phyloP scores from a whole-genome alignment of 2,797 vertebrate genomes.

The Lepus oiostolus region DNA sequence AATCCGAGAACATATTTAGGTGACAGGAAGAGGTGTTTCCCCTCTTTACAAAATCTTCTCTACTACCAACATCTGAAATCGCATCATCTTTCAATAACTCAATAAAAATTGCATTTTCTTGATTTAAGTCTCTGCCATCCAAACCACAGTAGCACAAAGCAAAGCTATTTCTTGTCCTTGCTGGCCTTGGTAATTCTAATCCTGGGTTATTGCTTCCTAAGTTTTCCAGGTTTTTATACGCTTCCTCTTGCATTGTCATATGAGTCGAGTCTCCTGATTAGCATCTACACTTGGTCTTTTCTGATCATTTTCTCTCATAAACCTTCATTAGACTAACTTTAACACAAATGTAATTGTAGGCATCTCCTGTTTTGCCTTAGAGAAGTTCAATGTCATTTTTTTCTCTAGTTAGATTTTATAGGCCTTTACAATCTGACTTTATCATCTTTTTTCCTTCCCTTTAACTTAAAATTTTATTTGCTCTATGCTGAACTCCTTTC shows the following conservation, averaged over 20 bases:
- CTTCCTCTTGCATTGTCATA: background rate
- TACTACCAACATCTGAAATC: background rate
- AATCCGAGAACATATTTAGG: background rate
- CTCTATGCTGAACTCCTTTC: background rate
- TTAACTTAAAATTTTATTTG: constrained; percentile 14
- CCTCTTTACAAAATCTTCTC: background rate
- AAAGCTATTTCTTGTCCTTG: background rate
- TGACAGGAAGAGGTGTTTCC: background rate
- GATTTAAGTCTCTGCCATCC: background rate
- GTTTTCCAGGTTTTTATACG: background rate
- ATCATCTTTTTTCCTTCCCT: background rate
- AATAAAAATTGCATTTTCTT: background rate
- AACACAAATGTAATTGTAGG: background rate
- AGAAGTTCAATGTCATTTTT: background rate
- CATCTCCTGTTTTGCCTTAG: background rate
- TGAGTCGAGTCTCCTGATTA: background rate
- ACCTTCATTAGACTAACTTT: background rate
- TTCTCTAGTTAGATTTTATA: background rate
- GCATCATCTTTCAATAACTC: background rate
- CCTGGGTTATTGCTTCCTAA: background rate
- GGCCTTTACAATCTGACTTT: background rate
- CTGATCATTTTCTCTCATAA: background rate
- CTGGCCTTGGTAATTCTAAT: background rate
- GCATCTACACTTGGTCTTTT: background rate
- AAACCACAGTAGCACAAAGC: background rate